These are phyloP conservation scores for Danio albolineatus DNA, from an alignment of 2,797 vertebrate genomes.

Conservation along the genomic window DNA sequence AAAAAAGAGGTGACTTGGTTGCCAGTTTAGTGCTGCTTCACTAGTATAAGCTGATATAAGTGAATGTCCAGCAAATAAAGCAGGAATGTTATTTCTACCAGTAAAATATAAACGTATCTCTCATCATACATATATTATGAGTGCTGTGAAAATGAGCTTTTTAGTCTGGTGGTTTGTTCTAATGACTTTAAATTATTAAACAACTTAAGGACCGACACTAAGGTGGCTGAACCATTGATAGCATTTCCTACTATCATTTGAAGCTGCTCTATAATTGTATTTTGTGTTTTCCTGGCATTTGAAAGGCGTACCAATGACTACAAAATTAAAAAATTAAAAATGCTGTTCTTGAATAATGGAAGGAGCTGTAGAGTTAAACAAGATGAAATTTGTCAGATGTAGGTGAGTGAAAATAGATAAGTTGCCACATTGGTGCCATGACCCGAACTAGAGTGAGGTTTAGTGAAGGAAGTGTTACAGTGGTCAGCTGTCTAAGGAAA, in stretches of 20 bases:
- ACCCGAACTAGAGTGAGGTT: too few relatives aligned
- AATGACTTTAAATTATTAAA: conserved; percentile 29
- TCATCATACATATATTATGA: background rate
- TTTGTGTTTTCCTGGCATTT: background rate
- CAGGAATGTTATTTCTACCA: conserved; percentile 8
- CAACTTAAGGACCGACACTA: background rate
- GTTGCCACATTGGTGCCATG: too few relatives aligned
- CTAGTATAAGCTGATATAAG: background rate
- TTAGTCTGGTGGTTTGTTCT: conserved; percentile 8
- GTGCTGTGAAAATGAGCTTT: conserved; percentile 10
- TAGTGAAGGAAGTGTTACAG: too few relatives aligned
- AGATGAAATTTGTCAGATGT: too few relatives aligned
- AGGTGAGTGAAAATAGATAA: too few relatives aligned
- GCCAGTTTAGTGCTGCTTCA: background rate
- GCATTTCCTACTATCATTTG: conserved; percentile 27
- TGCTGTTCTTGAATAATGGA: conserved; percentile 2
- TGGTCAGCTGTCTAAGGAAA: too few relatives aligned
- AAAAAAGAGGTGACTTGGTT: conserved; percentile 62
- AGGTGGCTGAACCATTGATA: conserved; percentile 5
- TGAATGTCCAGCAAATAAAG: conserved; percentile 24
- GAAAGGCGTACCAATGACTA: conserved; percentile 26
- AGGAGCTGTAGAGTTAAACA: background rate
- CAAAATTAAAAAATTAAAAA: background rate
- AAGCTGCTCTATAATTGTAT: conserved; percentile 4
- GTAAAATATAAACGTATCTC: background rate